Evolutionary conservation across 1,140 invertebrate genomes (phyloP).

Genomic region (Neoseiulus cucumeris): DNA sequence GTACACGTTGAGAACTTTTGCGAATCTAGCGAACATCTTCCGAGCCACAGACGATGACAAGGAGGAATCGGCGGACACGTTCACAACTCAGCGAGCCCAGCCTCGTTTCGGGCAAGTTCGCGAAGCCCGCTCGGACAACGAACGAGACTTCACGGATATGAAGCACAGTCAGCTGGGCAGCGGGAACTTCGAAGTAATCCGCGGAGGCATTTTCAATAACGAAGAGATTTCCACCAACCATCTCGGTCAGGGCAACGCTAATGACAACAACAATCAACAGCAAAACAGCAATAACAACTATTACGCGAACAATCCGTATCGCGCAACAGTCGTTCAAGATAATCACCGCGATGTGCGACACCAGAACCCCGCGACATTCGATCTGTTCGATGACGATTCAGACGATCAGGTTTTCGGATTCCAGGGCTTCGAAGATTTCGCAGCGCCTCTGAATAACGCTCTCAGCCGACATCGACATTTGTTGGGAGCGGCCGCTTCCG

Average conservation of each 20-base stretch:
- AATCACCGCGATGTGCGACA: not conserved
- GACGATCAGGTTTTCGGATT: conserved; percentile 21
- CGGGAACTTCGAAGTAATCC: conserved; percentile 22
- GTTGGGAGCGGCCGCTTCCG: conserved; percentile 9
- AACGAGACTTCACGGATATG: not conserved
- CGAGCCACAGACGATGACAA: conserved; percentile 6
- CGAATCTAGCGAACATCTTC: not conserved
- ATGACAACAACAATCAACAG: too few relatives aligned
- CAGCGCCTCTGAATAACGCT: conserved; percentile 16
- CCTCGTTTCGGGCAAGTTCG: not conserved
- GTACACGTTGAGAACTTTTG: not conserved
- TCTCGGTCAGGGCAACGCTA: not conserved
- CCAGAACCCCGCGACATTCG: not conserved
- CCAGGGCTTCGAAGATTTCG: conserved; percentile 22
- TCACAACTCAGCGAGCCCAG: not conserved
- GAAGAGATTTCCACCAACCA: conserved; percentile 7
- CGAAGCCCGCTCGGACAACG: not conserved
- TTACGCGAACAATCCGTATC: not conserved
- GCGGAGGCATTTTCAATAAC: conserved; percentile 19
- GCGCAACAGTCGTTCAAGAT: not conserved
- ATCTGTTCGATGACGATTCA: not conserved
- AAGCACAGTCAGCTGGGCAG: conserved; percentile 16
- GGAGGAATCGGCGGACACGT: not conserved
- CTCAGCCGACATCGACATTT: conserved; percentile 12
- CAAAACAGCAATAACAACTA: not conserved